Conservation (phyloP, 2,888 invertebrate genomes). For the Schrankia costaestrigalis region DNA sequence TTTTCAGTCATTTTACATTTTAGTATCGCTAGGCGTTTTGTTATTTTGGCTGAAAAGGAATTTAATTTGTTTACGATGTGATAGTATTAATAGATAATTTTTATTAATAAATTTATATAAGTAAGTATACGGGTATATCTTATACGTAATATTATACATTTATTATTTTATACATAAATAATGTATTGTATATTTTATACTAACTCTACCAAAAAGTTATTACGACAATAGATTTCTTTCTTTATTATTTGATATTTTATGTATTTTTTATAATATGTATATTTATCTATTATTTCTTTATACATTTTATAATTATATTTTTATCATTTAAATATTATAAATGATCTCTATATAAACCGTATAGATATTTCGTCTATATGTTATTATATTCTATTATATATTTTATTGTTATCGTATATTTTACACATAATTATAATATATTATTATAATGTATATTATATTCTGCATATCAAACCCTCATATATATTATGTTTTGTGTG, state of each 20-base stretch:
- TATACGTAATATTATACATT: constrained; percentile 10
- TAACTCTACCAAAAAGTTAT: too few species aligned
- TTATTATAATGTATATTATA: too few species aligned
- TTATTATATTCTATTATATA: too few species aligned
- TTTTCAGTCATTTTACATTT: constrained; percentile 59
- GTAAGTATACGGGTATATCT: constrained; percentile 16
- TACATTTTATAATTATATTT: constrained; percentile 14
- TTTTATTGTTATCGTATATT: too few species aligned
- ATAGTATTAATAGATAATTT: constrained; percentile 33
- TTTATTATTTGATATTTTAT: constrained; percentile 9
- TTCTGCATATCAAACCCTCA: too few species aligned
- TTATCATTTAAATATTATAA: constrained; percentile 18
- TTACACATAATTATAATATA: too few species aligned
- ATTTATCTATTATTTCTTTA: too few species aligned
- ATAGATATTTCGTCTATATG: too few species aligned
- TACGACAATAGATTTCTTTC: too few species aligned
- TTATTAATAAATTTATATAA: constrained; percentile 14
- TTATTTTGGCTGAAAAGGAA: constrained; percentile 67
- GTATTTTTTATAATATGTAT: constrained; percentile 9
- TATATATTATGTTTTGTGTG: too few species aligned
- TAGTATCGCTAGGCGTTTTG: constrained; percentile 11
- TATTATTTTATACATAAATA: constrained; percentile 10
- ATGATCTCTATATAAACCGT: constrained; percentile 31
- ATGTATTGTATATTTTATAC: too few species aligned
- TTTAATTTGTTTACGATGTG: constrained; percentile 27